These are phyloP conservation scores for Meganola albula DNA, from an alignment of 2,888 invertebrate genomes.

Conservation along the genomic window DNA sequence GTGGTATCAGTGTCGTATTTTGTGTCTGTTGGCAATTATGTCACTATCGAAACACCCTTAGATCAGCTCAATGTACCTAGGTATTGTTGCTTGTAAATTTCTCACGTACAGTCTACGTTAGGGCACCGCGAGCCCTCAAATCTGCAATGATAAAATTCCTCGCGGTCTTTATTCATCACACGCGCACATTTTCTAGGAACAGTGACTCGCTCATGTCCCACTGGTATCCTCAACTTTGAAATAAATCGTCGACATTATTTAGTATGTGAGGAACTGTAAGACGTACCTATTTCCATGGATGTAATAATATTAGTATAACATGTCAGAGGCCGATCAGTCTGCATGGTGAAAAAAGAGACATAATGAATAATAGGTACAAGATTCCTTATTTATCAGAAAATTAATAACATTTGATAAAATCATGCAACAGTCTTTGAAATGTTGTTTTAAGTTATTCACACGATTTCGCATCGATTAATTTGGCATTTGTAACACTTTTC, in stretches of 20 bases:
- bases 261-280: constrained; percentile 58
- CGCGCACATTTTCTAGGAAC: constrained; percentile 69
- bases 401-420: too few species aligned
- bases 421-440: too few species aligned
- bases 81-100: constrained; percentile 44
- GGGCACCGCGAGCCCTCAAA: constrained; percentile 60
- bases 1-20: too few species aligned
- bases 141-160: constrained; percentile 70
- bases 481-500: constrained; percentile 34
- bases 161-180: constrained; percentile 72
- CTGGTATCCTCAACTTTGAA: constrained; percentile 55
- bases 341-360: too few species aligned
- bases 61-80: too few species aligned
- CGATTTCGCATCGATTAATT: constrained; percentile 30
- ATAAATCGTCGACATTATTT: constrained; percentile 65
- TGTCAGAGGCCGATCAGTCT: constrained; percentile 62
- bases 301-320: too few species aligned
- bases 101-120: constrained; percentile 58
- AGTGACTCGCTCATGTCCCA: constrained; percentile 52
- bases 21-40: too few species aligned
- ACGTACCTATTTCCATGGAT: constrained; percentile 52
- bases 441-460: too few species aligned
- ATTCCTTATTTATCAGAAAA: too few species aligned
- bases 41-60: too few species aligned
- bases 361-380: too few species aligned